A percentile compares a stretch with the other conserved stretches of the same genome.
Conservation (phyloP, 2,113 vertebrate genomes). For the Nipponia nippon region DNA sequence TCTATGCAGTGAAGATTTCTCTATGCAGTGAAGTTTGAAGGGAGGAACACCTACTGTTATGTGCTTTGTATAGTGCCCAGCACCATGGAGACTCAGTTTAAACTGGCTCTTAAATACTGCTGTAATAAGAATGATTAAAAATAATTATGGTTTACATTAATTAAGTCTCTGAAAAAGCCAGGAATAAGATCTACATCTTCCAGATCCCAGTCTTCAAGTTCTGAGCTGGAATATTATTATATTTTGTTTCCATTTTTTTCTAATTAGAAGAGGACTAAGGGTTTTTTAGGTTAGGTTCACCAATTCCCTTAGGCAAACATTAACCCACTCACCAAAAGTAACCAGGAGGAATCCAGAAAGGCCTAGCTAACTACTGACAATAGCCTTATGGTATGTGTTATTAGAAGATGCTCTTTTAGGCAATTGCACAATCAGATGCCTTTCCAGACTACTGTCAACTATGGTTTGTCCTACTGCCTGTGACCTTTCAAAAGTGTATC, state of each 20-base stretch:
- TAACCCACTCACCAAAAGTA: not conserved
- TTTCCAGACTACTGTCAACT: not conserved
- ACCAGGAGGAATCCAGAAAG: not conserved
- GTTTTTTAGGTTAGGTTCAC: not conserved
- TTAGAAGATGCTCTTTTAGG: not conserved
- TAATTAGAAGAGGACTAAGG: not conserved
- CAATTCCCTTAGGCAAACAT: not conserved
- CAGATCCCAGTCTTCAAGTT: not conserved
- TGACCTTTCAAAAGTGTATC: not conserved
- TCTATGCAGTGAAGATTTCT: not conserved
- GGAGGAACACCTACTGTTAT: not conserved
- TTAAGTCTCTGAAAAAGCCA: not conserved
- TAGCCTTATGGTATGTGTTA: rapidly evolving
- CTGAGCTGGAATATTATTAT: not conserved
- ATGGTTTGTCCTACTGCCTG: not conserved
- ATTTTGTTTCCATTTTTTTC: not conserved
- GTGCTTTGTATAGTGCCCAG: not conserved
- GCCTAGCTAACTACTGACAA: not conserved
- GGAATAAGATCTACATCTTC: not conserved
- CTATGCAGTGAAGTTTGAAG: not conserved
- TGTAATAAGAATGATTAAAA: not conserved
- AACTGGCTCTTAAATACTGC: not conserved
- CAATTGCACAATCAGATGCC: not conserved
- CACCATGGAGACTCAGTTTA: not conserved
- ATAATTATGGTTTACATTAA: not conserved